Conservation (phyloP, 2,797 vertebrate genomes). For the Limnodromus scolopaceus region DNA sequence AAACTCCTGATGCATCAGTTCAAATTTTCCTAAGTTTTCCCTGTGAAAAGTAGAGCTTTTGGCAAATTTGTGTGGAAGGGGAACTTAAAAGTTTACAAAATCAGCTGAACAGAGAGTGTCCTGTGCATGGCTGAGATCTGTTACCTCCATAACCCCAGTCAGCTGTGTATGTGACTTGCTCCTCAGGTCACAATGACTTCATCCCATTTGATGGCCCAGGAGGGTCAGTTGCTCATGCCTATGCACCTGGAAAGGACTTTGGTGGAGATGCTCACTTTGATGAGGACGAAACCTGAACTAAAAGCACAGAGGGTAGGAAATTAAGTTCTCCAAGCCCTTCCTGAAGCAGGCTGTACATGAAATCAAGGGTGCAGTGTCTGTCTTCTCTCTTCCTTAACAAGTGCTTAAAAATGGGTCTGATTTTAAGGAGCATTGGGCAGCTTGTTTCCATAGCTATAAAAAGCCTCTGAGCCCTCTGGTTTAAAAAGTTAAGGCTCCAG, state of each 20-base stretch:
- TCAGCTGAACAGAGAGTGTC: background rate
- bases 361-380: background rate
- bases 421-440: background rate
- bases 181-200: conserved; percentile 79
- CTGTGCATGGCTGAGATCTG: background rate
- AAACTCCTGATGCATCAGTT: background rate
- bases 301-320: conserved; percentile 9
- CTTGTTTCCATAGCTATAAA: background rate
- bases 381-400: background rate
- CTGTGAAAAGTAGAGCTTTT: background rate
- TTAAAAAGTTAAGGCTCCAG: background rate
- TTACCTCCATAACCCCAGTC: background rate
- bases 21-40: background rate
- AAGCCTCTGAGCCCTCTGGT: background rate
- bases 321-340: background rate
- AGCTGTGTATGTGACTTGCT: background rate
- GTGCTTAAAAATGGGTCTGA: background rate
- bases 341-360: background rate
- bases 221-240: conserved; percentile 83
- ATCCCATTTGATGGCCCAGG: conserved; percentile 84
- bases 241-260: conserved; percentile 73
- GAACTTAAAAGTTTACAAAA: background rate
- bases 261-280: conserved; percentile 86
- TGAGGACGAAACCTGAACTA: conserved; percentile 82
- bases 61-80: background rate